Evolutionary conservation across 2,113 vertebrate species (phyloP).

Genomic region (Capra hircus): DNA sequence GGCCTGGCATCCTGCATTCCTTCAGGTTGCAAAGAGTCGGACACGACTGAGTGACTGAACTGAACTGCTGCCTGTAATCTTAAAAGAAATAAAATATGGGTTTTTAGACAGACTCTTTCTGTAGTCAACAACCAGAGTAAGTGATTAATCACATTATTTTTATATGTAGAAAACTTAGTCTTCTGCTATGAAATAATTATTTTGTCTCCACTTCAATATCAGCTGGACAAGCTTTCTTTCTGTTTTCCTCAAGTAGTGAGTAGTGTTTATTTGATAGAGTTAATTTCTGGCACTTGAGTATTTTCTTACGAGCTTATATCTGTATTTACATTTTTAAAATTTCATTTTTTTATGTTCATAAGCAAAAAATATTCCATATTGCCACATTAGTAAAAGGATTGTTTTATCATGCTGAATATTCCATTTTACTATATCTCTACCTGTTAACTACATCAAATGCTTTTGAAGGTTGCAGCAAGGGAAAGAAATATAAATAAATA

Average conservation of each 20-base stretch:
- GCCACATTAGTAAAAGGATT: not conserved
- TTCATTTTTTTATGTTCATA: not conserved
- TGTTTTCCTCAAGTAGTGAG: not conserved
- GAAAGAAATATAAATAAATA: not conserved
- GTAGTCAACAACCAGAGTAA: not conserved
- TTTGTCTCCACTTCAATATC: not conserved
- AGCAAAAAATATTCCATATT: not conserved
- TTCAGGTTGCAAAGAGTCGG: accelerated
- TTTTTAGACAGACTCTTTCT: not conserved
- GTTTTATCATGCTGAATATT: not conserved
- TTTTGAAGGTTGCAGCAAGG: not conserved
- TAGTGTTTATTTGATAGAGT: not conserved
- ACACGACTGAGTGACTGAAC: not conserved
- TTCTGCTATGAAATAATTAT: not conserved
- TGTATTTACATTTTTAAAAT: not conserved
- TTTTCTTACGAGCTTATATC: not conserved
- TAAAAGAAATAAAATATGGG: not conserved
- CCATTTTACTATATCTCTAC: not conserved
- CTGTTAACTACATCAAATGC: not conserved
- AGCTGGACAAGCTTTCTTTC: not conserved
- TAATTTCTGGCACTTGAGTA: not conserved
- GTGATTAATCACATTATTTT: not conserved
- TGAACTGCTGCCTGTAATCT: not conserved
- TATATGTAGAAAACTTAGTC: not conserved
- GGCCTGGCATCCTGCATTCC: not conserved